These are phyloP conservation scores for Myanophis thanlyinensis DNA, from an alignment of 2,113 vertebrate species.

Conservation along the genomic window DNA sequence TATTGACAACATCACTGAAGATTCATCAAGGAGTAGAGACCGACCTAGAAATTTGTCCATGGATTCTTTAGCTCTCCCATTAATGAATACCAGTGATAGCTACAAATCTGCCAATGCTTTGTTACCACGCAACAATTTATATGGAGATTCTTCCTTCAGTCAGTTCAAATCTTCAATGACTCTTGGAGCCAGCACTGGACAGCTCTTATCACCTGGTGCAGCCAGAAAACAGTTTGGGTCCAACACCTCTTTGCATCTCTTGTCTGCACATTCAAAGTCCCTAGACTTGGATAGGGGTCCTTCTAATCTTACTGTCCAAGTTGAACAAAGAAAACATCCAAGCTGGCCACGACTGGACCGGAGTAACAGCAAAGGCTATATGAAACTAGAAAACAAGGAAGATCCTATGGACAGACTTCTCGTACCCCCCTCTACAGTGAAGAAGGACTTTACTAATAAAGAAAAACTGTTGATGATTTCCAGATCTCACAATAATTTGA, in stretches of 20 bases:
- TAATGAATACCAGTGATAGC: conserved; percentile 75
- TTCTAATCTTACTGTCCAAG: conserved; percentile 84
- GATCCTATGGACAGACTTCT: conserved; percentile 86
- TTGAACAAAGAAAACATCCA: conserved; percentile 92
- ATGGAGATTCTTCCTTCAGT: conserved; percentile 73
- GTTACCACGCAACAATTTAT: conserved; percentile 81
- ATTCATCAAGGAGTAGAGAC: conserved; percentile 71
- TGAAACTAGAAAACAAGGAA: conserved; percentile 92
- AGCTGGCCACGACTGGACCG: conserved; percentile 96
- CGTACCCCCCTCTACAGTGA: conserved; percentile 68
- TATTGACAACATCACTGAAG: conserved; percentile 92
- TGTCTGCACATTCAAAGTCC: conserved; percentile 94
- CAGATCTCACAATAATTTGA: conserved; percentile 95
- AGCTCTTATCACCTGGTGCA: conserved; percentile 88
- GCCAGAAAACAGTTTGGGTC: conserved; percentile 92
- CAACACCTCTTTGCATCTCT: conserved; percentile 89
- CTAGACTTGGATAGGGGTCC: conserved; percentile 88
- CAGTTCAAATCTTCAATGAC: conserved; percentile 76
- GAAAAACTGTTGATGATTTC: conserved; percentile 99
- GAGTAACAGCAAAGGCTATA: conserved; percentile 94
- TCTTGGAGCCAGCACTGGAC: conserved; percentile 77
- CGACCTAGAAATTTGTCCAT: conserved; percentile 77
- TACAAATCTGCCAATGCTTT: conserved; percentile 69
- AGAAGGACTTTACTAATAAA: conserved; percentile 91
- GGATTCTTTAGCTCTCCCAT: conserved; percentile 85